Evolutionary conservation across 1,140 invertebrate species (phyloP), one percentile per base, ranked within the genome.

Genomic region (Microplitis mediator): DNA sequence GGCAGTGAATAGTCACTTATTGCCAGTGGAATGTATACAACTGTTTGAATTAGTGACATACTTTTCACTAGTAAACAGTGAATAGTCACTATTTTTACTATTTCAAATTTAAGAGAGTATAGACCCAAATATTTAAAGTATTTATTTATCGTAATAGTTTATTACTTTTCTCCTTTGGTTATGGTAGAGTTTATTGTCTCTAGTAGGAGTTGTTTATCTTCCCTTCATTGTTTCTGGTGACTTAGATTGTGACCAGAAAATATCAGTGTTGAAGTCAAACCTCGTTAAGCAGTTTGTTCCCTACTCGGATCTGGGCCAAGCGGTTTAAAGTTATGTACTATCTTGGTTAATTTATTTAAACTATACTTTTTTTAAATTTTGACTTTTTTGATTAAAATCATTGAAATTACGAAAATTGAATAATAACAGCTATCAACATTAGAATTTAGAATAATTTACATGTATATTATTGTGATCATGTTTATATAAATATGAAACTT

Each of bases 291-390:
- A 60, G 58, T 60, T 60, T 60, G 16, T 13, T 60, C 23, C 23
- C 23, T 34, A 60, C 58, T 60, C 23, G 23, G 16, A 60, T 60
- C 58, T 60, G 58, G 58, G 58, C 58, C 58, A 60, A 60, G 58
- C 16, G 23, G 31, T 32, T 34, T 8, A 32, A 31, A 32, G 6
- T 34, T 32, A 60, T 11, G n/a, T 32, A 60, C 39, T 60, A 23
- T 11, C 16, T 34, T 34, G 9, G 6, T 23, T 32, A 60, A 60
- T 60, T 11, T 60, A 32, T 60, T 60, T 31, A 4, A 32, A 23
- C 23, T 32, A 9, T 60, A 8, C 4, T 8, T 60, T 31, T 34
- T 60, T 23, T 34, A 60, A 23, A 54, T 13, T 5, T 14, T n/a
- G 6, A 54, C 52, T 54, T n/a, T 54, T n/a, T 4, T n/a, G n/a